Evolutionary conservation across 1,140 invertebrate species (phyloP).

Genomic region (Sinonovacula constricta): DNA sequence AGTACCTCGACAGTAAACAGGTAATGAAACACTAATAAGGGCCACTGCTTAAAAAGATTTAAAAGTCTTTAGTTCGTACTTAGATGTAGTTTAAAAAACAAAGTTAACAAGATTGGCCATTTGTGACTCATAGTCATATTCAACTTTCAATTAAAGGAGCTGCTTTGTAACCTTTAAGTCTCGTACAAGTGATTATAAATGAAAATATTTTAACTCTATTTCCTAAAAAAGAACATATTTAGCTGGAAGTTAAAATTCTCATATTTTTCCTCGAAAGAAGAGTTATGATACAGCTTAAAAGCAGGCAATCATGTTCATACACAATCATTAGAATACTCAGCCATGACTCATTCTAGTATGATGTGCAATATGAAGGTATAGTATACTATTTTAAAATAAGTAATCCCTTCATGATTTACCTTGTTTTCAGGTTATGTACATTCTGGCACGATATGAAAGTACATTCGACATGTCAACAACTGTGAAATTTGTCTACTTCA

Average conservation of each 20-base stretch:
- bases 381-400: too few species aligned
- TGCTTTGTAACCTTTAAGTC: neutral
- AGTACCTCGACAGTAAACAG: conserved; percentile 57
- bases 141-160: neutral
- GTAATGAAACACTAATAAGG: conserved; percentile 17
- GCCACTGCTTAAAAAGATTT: neutral
- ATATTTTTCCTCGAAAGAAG: too few species aligned
- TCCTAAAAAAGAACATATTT: too few species aligned
- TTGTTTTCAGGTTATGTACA: conserved; percentile 68
- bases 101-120: neutral
- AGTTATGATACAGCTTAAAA: too few species aligned
- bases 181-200: neutral
- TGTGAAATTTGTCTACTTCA: conserved; percentile 74
- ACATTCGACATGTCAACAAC: conserved; percentile 71
- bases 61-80: neutral
- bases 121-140: neutral
- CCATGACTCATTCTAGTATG: too few species aligned
- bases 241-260: too few species aligned
- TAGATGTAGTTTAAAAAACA: neutral
- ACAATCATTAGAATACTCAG: too few species aligned
- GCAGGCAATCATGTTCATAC: too few species aligned
- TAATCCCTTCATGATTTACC: too few species aligned
- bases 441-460: conserved; percentile 64
- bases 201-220: too few species aligned
- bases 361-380: too few species aligned